Percentiles rank a stretch among this genome's conserved stretches.
Evolutionary conservation across 2,797 vertebrate species (phyloP).

Genomic region (Phaenicophaeus curvirostris): DNA sequence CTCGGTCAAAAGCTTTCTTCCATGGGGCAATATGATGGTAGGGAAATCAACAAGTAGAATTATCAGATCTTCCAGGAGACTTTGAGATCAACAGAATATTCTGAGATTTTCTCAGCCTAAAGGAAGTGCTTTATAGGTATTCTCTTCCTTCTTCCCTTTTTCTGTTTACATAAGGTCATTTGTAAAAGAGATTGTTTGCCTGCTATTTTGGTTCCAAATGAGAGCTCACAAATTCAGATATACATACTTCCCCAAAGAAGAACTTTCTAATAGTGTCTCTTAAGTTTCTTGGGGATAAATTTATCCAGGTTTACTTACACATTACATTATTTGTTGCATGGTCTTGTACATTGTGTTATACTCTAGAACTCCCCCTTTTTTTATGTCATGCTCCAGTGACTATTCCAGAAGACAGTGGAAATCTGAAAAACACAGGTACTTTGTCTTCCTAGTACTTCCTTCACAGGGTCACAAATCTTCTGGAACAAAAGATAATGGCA

Average conservation of each 20-base stretch:
- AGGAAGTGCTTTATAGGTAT: background rate
- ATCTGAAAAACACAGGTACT: background rate
- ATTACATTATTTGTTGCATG: background rate
- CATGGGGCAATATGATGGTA: background rate
- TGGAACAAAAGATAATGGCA: background rate
- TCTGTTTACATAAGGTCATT: background rate
- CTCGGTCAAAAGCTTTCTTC: background rate
- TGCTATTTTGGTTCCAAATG: background rate
- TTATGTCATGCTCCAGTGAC: background rate
- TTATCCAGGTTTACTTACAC: background rate
- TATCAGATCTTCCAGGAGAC: background rate
- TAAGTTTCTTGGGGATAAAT: background rate
- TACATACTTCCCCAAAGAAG: background rate
- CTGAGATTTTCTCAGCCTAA: background rate
- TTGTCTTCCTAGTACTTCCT: background rate
- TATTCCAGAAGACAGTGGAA: background rate
- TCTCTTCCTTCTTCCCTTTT: background rate
- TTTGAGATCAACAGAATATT: background rate
- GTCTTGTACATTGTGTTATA: background rate
- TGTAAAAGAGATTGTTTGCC: background rate
- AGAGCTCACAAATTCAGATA: background rate
- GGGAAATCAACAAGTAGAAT: background rate
- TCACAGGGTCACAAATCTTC: background rate
- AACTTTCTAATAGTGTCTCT: background rate
- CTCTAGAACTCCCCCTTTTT: background rate